Base-by-base conservation (phyloP, 1,140 invertebrate species). In the Dendroctonus valens region DNA sequence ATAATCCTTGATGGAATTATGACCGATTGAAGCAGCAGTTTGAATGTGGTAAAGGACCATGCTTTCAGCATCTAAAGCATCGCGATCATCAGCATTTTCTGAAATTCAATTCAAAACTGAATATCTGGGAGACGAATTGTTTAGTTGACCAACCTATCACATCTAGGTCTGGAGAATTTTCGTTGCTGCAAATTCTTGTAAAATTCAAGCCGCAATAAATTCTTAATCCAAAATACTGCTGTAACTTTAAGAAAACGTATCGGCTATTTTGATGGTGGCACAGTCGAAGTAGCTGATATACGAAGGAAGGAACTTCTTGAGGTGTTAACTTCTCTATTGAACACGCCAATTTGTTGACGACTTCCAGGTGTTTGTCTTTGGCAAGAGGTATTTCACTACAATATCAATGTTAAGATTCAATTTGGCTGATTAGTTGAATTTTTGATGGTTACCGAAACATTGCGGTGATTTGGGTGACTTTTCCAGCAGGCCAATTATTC, bases 11-110 rank as follows among this genome's bases (percentile, higher is more conserved):
- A 84, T 77, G 59, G 73, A 80, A 49, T 80, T 77, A 12, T 81
- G 77, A 61, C 81, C 80, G 14, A 81, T 60, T 54, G 79, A 74
- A 5, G 81, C 79, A 9, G 79, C 78, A 65, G 82, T 79, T 68
- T 83, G 79, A 40, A 86, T 82, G 53, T 86, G 80, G 69, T 81
- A 86, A 0, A 86, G 72, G 15, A 86, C 80, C n/a, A 81, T 84
- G 58, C 81, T 81, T 76, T 86, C 83, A 39, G 77, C 71, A 58
- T 82, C 75, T 69, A 74, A 41, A 39, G 49, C 48, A 46, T 76
- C 71, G 41, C 80, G 77, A 62, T 79, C 76, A 14, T 73, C 74
- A 49, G 73, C 75, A 6, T 62, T 66, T 71, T 79, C 80, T 81
- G 58, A 41, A 71, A 70, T 67, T 53, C 54, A 48, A 68, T 52